Conservation (phyloP, 37 sponge, comb jelly and placozoan species). For the Cladorhizidae sp. region DNA sequence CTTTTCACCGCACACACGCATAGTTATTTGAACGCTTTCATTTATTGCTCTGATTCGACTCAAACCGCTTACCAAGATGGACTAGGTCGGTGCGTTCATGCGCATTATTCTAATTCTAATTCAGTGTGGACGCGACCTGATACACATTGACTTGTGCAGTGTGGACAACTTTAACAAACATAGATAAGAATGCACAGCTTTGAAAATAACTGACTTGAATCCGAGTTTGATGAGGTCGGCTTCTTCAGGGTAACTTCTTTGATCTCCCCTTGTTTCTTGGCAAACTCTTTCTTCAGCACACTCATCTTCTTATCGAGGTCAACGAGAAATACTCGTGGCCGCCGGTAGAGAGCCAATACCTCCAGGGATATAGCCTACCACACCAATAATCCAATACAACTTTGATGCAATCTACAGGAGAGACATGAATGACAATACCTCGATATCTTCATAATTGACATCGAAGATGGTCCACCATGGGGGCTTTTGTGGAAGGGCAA, state of each 20-base stretch:
- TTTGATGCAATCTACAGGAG: neutral
- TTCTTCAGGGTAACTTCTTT: slow-evolving; percentile 55
- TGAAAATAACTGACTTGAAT: neutral
- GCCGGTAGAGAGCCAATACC: slow-evolving; percentile 58
- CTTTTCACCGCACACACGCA: too few species aligned
- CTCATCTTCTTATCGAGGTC: slow-evolving; percentile 69
- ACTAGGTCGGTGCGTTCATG: too few species aligned
- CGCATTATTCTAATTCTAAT: too few species aligned
- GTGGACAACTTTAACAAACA: too few species aligned
- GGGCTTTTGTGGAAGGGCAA: slow-evolving; percentile 83
- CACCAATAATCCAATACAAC: neutral
- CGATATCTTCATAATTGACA: slow-evolving; percentile 49
- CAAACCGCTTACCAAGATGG: too few species aligned
- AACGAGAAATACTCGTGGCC: slow-evolving; percentile 41
- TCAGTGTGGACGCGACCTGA: too few species aligned
- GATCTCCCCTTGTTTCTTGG: slow-evolving; percentile 48
- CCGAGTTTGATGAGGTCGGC: neutral
- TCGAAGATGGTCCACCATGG: slow-evolving; percentile 93
- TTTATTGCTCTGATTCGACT: too few species aligned
- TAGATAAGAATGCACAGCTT: too few species aligned
- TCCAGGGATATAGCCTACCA: slow-evolving; percentile 41
- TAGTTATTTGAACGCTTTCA: too few species aligned
- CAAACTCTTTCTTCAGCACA: slow-evolving; percentile 38
- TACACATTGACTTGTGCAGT: too few species aligned
- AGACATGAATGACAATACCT: slow-evolving; percentile 28